phyloP scores from a whole-genome alignment of 2,888 invertebrate species.

The Didymodactylos carnosus region DNA sequence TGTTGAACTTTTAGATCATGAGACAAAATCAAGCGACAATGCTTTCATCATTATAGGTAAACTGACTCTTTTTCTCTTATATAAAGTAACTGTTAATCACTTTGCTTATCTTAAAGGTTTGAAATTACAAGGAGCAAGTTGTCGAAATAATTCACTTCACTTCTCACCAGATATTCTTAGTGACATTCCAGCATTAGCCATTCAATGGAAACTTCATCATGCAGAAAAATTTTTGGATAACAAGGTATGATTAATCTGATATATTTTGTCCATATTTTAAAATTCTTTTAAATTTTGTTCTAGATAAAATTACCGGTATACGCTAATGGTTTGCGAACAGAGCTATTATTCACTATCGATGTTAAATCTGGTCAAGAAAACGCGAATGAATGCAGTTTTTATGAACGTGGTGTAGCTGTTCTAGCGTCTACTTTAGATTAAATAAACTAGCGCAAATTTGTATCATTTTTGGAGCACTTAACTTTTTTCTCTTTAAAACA shows the following conservation, averaged over 20 bases:
- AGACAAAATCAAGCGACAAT: slow-evolving; percentile 1
- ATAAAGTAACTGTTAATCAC: not conserved
- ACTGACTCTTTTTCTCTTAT: too few species aligned
- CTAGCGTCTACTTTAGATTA: slow-evolving; percentile 55
- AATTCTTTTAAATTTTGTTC: too few species aligned
- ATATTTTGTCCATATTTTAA: too few species aligned
- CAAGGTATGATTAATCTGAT: too few species aligned
- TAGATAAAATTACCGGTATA: slow-evolving; percentile 79
- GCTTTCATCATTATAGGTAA: slow-evolving; percentile 23
- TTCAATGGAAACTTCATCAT: slow-evolving; percentile 53
- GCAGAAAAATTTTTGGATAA: not conserved
- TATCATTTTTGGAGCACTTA: too few species aligned
- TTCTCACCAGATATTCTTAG: slow-evolving; percentile 83
- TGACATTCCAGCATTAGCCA: slow-evolving; percentile 65
- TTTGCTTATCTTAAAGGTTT: slow-evolving; percentile 42
- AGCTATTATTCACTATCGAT: slow-evolving; percentile 80
- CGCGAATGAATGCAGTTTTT: slow-evolving; percentile 75
- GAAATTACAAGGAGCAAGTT: slow-evolving; percentile 84
- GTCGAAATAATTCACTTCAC: slow-evolving; percentile 66
- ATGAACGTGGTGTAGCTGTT: slow-evolving; percentile 89
- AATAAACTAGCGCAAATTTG: too few species aligned
- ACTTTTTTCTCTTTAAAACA: too few species aligned
- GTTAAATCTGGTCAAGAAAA: slow-evolving; percentile 56
- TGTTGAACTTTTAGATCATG: slow-evolving; percentile 37
- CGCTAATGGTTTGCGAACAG: slow-evolving; percentile 79